phyloP scores from a whole-genome alignment of 2,888 invertebrate species.

The Hofmannophila pseudospretella region DNA sequence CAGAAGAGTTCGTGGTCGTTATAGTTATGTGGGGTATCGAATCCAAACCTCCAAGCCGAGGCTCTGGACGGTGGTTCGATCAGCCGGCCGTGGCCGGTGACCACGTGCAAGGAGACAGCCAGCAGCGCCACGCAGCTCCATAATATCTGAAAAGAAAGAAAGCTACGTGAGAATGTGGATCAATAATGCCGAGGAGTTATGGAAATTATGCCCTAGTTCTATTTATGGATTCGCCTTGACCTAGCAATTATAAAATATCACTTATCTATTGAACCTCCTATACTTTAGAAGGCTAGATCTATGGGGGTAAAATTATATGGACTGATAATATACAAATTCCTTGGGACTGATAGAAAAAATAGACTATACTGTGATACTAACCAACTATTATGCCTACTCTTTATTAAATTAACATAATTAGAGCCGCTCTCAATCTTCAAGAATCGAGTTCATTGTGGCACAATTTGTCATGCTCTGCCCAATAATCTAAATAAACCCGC shows the following conservation, averaged over 20 bases:
- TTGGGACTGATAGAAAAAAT: too few species aligned
- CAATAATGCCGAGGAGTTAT: background rate
- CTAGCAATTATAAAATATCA: too few species aligned
- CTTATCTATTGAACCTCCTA: too few species aligned
- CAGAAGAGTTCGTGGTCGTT: conserved; percentile 94
- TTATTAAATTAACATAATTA: too few species aligned
- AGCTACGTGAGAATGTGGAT: background rate
- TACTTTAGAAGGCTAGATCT: too few species aligned
- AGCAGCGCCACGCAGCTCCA: conserved; percentile 52
- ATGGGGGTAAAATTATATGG: too few species aligned
- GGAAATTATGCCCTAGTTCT: conserved; percentile 2
- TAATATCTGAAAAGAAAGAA: conserved; percentile 42
- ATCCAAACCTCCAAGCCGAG: conserved; percentile 93
- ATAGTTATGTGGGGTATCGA: conserved; percentile 91
- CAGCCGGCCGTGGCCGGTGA: conserved; percentile 83
- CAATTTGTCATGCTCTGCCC: background rate
- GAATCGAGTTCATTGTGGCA: background rate
- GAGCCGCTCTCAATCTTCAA: background rate
- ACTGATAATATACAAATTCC: too few species aligned
- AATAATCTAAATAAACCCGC: background rate
- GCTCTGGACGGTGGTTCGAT: conserved; percentile 93
- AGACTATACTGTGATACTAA: too few species aligned
- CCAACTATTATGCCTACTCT: too few species aligned
- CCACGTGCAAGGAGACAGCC: conserved; percentile 42
- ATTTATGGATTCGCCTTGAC: background rate